A percentile compares a stretch with the other conserved stretches of the same genome.
Evolutionary conservation across 2,113 vertebrate genomes (phyloP).

Genomic region (Condylura cristata): DNA sequence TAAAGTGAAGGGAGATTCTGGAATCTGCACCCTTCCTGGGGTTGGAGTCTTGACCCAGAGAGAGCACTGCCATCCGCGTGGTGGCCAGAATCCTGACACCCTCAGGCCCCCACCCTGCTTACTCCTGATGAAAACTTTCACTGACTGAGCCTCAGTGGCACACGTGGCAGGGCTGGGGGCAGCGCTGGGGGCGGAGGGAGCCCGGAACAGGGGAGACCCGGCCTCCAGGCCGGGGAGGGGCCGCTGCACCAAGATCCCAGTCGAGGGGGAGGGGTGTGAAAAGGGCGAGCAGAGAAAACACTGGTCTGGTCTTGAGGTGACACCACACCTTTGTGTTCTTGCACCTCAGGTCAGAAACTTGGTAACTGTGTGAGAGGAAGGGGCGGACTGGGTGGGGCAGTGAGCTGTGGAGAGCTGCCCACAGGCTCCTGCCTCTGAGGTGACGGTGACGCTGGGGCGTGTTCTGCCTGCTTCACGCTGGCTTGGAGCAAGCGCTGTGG

Average conservation of each 20-base stretch:
- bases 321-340: not conserved
- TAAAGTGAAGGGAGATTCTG: not conserved
- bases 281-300: not conserved
- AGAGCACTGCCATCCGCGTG: rapidly evolving
- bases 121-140: rapidly evolving
- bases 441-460: too few relatives aligned
- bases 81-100: too few relatives aligned
- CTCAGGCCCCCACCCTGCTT: rapidly evolving
- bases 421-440: not conserved
- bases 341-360: not conserved
- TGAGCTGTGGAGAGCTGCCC: not conserved
- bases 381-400: not conserved
- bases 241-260: too few relatives aligned
- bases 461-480: too few relatives aligned
- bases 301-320: not conserved
- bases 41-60: not conserved
- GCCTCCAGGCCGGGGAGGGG: too few relatives aligned
- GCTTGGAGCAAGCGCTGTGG: not conserved
- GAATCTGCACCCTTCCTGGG: not conserved
- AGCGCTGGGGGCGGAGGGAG: too few relatives aligned
- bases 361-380: rapidly evolving
- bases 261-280: rapidly evolving
- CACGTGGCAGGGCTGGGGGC: not conserved
- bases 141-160: rapidly evolving
- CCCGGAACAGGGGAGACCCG: not conserved